These are phyloP conservation scores for Rhea americana DNA, from an alignment of 2,113 vertebrate genomes.

Conservation along the genomic window DNA sequence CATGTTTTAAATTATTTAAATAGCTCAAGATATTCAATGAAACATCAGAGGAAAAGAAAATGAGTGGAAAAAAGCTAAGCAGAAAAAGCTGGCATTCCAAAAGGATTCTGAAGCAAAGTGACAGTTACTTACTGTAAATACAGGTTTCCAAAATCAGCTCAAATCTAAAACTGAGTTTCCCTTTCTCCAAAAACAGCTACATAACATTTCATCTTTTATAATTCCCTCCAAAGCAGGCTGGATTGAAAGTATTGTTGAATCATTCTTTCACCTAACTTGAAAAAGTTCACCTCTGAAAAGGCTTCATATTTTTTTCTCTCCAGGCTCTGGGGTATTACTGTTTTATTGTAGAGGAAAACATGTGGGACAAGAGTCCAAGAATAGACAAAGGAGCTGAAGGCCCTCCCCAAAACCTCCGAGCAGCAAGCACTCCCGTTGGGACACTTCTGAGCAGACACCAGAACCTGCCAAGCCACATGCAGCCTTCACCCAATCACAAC, in stretches of 20 bases:
- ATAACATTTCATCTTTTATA: not conserved
- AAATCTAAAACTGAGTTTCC: not conserved
- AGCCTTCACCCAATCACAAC: not conserved
- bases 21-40: not conserved
- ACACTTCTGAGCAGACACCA: not conserved
- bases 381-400: not conserved
- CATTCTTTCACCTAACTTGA: not conserved
- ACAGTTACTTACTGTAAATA: not conserved
- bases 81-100: not conserved
- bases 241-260: not conserved
- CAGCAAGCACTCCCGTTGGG: too few species aligned
- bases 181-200: not conserved
- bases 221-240: not conserved
- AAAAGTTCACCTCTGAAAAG: not conserved
- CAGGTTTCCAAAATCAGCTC: not conserved
- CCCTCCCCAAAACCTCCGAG: not conserved
- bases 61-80: not conserved
- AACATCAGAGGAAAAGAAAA: not conserved
- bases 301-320: not conserved
- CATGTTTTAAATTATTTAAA: not conserved
- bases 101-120: not conserved
- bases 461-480: not conserved
- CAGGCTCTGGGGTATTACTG: not conserved
- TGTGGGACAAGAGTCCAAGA: not conserved
- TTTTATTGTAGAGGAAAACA: not conserved